phyloP scores from a whole-genome alignment of 2,888 invertebrate species.

The Tetropium fuscum region DNA sequence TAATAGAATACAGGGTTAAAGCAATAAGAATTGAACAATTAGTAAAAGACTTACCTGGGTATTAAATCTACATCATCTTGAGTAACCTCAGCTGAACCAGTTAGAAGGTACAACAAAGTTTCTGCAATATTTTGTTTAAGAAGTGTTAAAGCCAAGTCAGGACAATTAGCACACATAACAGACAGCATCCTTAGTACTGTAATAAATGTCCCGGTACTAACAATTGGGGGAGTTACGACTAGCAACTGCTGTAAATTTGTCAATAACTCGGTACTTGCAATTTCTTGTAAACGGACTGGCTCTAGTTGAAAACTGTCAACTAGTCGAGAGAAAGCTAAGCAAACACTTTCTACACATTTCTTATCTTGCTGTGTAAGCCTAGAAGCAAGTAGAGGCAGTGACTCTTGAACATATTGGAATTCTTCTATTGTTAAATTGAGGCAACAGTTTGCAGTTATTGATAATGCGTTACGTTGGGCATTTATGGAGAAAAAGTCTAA shows the following conservation, averaged over 20 bases:
- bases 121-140: constrained; percentile 96
- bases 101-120: constrained; percentile 92
- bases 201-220: constrained; percentile 95
- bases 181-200: constrained; percentile 96
- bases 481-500: constrained; percentile 99
- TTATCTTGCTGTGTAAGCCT: constrained; percentile 92
- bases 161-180: constrained; percentile 95
- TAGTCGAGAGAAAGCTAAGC: constrained; percentile 94
- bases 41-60: constrained; percentile 69
- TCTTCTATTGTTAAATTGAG: constrained; percentile 94
- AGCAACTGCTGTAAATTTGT: constrained; percentile 94
- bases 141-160: constrained; percentile 91
- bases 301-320: constrained; percentile 97
- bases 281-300: constrained; percentile 90
- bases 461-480: constrained; percentile 95
- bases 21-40: constrained; percentile 1
- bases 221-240: constrained; percentile 94
- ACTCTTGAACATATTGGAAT: constrained; percentile 92
- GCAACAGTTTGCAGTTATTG: constrained; percentile 98
- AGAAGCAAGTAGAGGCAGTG: constrained; percentile 85
- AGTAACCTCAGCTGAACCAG: constrained; percentile 78
- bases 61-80: constrained; percentile 84
- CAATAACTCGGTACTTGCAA: constrained; percentile 88
- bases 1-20: not conserved
- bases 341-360: constrained; percentile 97